Percentiles rank a stretch among this genome's conserved stretches.
Evolutionary conservation across 2,888 invertebrate species (phyloP).

Genomic region (Stenotaenia linearis): DNA sequence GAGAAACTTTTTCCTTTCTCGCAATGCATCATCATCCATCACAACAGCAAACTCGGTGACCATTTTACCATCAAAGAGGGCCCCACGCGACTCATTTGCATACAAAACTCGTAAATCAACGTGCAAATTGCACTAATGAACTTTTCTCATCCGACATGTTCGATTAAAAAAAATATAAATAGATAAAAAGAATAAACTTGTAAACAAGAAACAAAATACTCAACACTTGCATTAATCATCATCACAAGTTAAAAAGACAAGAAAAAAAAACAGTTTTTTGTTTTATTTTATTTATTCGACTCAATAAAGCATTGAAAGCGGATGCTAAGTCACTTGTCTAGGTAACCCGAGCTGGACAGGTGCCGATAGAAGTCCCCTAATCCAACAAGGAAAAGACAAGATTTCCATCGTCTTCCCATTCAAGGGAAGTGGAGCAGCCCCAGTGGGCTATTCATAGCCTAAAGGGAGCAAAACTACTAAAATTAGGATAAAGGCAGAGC

Average conservation of each 20-base stretch:
- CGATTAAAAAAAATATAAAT: not conserved
- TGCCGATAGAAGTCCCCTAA: not conserved
- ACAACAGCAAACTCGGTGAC: slow-evolving; percentile 6
- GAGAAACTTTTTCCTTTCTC: not conserved
- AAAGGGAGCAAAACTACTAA: slow-evolving; percentile 12
- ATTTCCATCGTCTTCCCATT: slow-evolving; percentile 26
- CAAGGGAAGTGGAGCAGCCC: slow-evolving; percentile 26
- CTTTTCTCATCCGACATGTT: not conserved
- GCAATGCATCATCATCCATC: slow-evolving; percentile 23
- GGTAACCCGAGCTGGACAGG: slow-evolving; percentile 14
- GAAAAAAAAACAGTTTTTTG: not conserved
- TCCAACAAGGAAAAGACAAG: not conserved
- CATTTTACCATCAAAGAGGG: not conserved
- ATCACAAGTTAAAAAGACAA: too few relatives aligned
- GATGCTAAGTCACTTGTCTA: slow-evolving; percentile 3
- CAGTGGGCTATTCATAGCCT: slow-evolving; percentile 20
- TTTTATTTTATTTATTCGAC: not conserved
- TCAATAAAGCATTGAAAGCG: not conserved
- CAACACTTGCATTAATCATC: not conserved
- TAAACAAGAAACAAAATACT: slow-evolving; percentile 5
- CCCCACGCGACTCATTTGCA: slow-evolving; percentile 13
- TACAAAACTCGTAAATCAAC: not conserved
- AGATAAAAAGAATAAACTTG: not conserved
- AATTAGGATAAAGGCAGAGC: slow-evolving; percentile 12
- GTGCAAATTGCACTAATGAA: slow-evolving; percentile 19